A percentile compares a stretch with the other conserved stretches of the same genome.
Evolutionary conservation across 2,797 vertebrate genomes (phyloP).

Genomic region (Tragelaphus oryx): DNA sequence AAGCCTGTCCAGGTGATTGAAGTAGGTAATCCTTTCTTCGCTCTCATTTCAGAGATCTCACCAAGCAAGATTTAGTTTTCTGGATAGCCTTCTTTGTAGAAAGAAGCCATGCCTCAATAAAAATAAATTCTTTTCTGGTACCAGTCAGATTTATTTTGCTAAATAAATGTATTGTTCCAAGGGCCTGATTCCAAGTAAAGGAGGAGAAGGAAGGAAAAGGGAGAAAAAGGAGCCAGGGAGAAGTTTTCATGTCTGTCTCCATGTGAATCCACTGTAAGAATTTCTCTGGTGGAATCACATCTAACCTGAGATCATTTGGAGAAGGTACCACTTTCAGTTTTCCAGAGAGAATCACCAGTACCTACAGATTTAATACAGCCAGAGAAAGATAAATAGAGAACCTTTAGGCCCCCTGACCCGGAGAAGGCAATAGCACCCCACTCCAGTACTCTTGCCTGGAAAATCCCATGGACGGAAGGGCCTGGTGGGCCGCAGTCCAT

Average conservation of each 20-base stretch:
- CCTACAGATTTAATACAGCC: not conserved
- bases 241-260: not conserved
- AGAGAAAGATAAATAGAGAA: not conserved
- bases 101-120: not conserved
- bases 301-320: not conserved
- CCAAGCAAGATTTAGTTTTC: not conserved
- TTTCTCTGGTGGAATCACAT: not conserved
- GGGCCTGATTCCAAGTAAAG: not conserved
- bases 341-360: not conserved
- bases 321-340: not conserved
- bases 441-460: too few relatives aligned
- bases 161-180: not conserved
- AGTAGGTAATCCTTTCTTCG: not conserved
- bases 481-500: too few relatives aligned
- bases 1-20: too few relatives aligned
- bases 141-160: not conserved
- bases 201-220: not conserved
- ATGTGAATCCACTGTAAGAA: not conserved
- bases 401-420: not conserved
- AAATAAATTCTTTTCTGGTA: not conserved
- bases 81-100: not conserved
- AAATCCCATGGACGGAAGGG: too few relatives aligned
- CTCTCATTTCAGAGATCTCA: not conserved
- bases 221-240: not conserved
- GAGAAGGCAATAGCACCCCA: too few relatives aligned